Conservation (phyloP, 2,113 vertebrate genomes). For the Crypturellus undulatus region DNA sequence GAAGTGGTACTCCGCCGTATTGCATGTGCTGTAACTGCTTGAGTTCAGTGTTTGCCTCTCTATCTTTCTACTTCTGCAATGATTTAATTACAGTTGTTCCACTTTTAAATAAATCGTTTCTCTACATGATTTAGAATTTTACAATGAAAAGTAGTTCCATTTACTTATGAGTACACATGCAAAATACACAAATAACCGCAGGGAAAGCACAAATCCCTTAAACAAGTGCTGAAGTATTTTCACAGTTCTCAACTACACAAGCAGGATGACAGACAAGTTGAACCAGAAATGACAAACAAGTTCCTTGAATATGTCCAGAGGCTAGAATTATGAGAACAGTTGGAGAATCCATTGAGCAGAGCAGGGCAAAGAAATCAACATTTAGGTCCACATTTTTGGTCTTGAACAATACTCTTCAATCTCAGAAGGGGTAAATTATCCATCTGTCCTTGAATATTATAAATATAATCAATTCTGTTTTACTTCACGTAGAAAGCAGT, state of each 20-base stretch:
- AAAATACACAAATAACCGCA: not conserved
- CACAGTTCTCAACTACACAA: not conserved
- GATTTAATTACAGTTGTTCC: not conserved
- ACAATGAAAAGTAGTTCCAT: not conserved
- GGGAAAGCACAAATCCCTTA: not conserved
- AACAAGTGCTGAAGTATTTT: too few relatives aligned
- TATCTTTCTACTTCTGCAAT: not conserved
- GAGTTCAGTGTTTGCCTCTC: not conserved
- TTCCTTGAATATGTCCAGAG: not conserved
- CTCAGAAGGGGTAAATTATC: rapidly evolving
- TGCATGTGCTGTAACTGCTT: not conserved
- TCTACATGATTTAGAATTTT: not conserved
- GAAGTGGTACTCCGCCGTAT: not conserved
- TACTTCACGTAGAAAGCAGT: not conserved
- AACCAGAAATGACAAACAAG: not conserved
- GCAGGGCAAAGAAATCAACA: not conserved
- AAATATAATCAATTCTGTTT: not conserved
- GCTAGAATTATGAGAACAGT: not conserved
- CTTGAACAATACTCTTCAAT: not conserved
- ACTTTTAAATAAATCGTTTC: not conserved
- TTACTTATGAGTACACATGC: not conserved
- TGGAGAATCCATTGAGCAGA: not conserved
- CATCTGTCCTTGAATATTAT: not conserved
- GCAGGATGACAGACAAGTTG: not conserved
- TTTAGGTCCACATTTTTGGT: not conserved